Evolutionary conservation across 2,888 invertebrate genomes (phyloP).

Genomic region (Entomobrya proxima): DNA sequence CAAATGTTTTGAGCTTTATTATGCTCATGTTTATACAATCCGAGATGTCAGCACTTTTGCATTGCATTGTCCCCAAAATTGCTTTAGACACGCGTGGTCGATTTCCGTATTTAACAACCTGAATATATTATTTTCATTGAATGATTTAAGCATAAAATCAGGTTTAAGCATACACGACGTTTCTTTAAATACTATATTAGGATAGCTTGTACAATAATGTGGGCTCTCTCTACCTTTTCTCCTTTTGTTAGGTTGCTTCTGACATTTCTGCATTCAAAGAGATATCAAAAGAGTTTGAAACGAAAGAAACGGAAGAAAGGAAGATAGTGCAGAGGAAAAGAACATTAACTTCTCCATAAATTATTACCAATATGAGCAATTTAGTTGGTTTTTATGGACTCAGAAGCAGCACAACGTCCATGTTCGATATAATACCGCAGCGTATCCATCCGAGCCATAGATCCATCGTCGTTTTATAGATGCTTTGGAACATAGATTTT

Average conservation of each 20-base stretch:
- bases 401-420: conserved; percentile 33
- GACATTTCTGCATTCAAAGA: no score
- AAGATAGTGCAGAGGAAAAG: background rate
- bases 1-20: no score
- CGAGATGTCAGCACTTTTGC: background rate
- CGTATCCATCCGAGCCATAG: no score
- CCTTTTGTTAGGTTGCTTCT: background rate
- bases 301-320: background rate
- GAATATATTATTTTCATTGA: background rate
- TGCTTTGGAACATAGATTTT: no score
- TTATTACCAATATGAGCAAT: conserved; percentile 56
- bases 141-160: background rate
- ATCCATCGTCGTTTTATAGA: background rate
- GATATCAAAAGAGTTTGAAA: background rate
- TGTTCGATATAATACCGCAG: conserved; percentile 47
- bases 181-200: background rate
- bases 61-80: background rate
- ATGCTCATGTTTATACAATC: background rate
- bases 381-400: conserved; percentile 32
- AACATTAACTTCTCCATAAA: conserved; percentile 62
- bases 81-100: background rate
- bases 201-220: background rate
- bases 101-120: background rate
- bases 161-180: background rate
- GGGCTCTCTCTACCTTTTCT: background rate